Percentiles rank a stretch among this genome's conserved stretches.
These are phyloP conservation scores for Trissolcus brochymenae DNA, from an alignment of 2,888 invertebrate species.

Conservation along the genomic window DNA sequence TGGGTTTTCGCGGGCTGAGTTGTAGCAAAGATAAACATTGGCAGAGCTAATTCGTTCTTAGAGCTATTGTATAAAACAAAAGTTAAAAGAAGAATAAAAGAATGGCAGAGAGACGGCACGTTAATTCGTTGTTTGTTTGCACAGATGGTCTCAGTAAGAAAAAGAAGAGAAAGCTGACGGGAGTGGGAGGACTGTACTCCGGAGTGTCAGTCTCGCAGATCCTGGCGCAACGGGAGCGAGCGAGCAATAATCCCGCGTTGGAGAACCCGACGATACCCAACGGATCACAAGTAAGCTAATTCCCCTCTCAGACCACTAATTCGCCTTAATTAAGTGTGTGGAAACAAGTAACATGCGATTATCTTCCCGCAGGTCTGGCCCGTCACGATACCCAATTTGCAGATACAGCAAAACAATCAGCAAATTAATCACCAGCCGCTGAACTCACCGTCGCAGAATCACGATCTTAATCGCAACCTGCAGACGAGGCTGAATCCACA, in stretches of 20 bases:
- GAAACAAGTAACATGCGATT: neutral
- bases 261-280: conserved; percentile 68
- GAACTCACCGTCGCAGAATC: conserved; percentile 67
- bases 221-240: conserved; percentile 81
- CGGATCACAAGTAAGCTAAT: conserved; percentile 70
- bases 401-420: conserved; percentile 69
- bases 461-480: conserved; percentile 66
- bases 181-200: conserved; percentile 79
- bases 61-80: too few relatives aligned
- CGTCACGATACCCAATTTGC: conserved; percentile 68
- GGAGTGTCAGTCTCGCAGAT: conserved; percentile 83
- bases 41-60: neutral
- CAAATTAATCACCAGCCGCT: conserved; percentile 70
- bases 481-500: conserved; percentile 71
- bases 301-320: neutral
- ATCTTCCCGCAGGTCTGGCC: conserved; percentile 69
- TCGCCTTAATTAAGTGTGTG: conserved; percentile 1
- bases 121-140: neutral
- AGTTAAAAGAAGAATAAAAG: too few relatives aligned
- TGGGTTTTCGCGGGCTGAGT: conserved; percentile 43
- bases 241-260: conserved; percentile 66
- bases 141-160: conserved; percentile 78
- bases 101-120: too few relatives aligned
- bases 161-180: conserved; percentile 82
- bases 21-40: conserved; percentile 16